Evolutionary conservation across 2,888 invertebrate genomes (phyloP).

Genomic region (Hedychridium roseum): DNA sequence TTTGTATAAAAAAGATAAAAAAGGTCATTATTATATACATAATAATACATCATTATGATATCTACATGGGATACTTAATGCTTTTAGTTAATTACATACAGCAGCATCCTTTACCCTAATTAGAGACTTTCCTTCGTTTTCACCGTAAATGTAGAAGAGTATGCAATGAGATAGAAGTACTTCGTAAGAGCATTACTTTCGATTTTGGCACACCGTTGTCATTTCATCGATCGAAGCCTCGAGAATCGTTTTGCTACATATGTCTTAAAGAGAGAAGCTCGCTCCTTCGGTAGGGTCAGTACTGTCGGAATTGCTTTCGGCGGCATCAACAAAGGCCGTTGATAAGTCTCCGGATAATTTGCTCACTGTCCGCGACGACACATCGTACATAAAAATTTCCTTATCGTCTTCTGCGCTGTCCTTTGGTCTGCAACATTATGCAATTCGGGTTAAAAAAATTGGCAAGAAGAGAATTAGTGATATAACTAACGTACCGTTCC

Average conservation of each 20-base stretch:
- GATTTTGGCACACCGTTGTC: conserved; percentile 23
- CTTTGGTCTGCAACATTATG: conserved; percentile 63
- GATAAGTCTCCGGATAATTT: conserved; percentile 84
- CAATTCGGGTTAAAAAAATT: conserved; percentile 1
- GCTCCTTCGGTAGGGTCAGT: conserved; percentile 45
- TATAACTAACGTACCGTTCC: too few species aligned
- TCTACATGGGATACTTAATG: conserved; percentile 47
- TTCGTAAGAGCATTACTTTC: conserved; percentile 3
- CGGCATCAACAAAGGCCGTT: conserved; percentile 85
- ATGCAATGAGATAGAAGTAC: too few species aligned
- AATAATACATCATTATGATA: conserved; percentile 55
- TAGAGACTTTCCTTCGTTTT: conserved; percentile 25
- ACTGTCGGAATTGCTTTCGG: conserved; percentile 78
- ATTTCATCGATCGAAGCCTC: too few species aligned
- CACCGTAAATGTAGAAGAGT: conserved; percentile 17
- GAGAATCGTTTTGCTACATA: neutral
- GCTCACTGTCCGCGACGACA: conserved; percentile 76
- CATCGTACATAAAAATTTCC: conserved; percentile 90
- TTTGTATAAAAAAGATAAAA: conserved; percentile 54
- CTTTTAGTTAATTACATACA: conserved; percentile 17
- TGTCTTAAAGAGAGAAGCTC: conserved; percentile 9
- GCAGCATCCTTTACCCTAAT: conserved; percentile 27
- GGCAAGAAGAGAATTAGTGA: neutral
- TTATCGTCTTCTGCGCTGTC: conserved; percentile 66
- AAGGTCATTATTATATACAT: conserved; percentile 54